phyloP scores from a whole-genome alignment of 2,113 vertebrate genomes.

The Aegithalos caudatus region DNA sequence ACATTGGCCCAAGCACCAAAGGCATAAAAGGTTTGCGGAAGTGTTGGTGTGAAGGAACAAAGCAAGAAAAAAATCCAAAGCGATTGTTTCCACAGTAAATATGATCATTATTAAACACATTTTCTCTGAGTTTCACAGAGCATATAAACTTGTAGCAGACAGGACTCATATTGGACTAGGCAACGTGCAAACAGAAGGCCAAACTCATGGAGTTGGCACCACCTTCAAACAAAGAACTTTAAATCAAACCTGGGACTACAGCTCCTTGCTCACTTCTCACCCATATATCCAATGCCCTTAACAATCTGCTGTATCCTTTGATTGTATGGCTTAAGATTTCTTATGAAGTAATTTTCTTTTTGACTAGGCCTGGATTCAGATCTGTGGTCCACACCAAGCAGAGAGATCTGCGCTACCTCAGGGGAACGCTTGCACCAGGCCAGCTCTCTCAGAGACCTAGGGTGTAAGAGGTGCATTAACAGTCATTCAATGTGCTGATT shows the following conservation, averaged over 20 bases:
- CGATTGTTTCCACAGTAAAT: background rate
- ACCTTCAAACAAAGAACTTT: background rate
- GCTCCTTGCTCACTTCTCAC: background rate
- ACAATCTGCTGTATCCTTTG: background rate
- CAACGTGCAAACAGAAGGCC: background rate
- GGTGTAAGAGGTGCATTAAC: background rate
- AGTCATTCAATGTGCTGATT: background rate
- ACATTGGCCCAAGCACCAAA: background rate
- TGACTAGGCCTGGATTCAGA: background rate
- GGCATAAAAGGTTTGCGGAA: background rate
- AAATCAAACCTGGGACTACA: background rate
- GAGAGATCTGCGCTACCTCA: background rate
- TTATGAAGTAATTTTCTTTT: background rate
- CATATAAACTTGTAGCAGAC: accelerated
- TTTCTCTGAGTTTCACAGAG: background rate
- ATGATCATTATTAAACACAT: background rate
- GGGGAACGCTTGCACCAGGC: background rate
- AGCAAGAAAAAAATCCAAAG: background rate
- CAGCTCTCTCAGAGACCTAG: background rate
- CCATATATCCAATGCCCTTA: background rate
- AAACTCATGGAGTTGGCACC: background rate
- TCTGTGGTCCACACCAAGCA: background rate
- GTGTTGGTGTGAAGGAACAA: background rate
- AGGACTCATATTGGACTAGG: background rate
- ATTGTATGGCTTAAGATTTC: background rate